phyloP scores from a whole-genome alignment of 2,113 vertebrate genomes.

The Pituophis catenifer region DNA sequence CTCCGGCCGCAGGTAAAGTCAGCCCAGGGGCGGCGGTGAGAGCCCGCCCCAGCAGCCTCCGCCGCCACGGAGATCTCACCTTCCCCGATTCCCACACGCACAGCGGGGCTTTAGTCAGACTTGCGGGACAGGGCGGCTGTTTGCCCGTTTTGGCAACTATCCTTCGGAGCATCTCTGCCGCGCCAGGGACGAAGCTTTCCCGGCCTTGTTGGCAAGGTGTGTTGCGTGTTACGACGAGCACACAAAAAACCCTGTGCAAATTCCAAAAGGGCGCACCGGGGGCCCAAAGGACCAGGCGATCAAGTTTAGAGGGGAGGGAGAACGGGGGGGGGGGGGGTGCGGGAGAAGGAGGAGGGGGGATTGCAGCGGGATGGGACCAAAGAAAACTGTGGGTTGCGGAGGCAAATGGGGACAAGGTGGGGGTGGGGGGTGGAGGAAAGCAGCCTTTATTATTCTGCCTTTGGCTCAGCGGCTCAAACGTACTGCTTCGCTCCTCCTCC shows the following conservation, averaged over 20 bases:
- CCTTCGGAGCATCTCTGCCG: background rate
- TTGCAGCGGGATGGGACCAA: background rate
- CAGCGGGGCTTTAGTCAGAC: background rate
- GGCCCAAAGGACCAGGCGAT: background rate
- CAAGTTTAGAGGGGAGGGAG: background rate
- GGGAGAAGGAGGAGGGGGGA: too few relatives aligned
- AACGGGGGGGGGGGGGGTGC: fast-evolving
- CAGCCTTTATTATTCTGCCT: background rate
- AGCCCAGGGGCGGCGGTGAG: background rate
- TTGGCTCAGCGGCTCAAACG: too few relatives aligned
- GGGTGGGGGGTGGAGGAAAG: background rate
- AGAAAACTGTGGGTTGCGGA: background rate
- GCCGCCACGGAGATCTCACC: background rate
- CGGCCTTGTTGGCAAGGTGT: background rate
- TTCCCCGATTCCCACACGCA: too few relatives aligned
- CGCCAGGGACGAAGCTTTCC: background rate
- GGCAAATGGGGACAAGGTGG: background rate
- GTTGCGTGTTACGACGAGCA: background rate
- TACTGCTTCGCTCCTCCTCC: too few relatives aligned
- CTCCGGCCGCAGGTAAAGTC: background rate
- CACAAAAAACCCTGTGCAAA: background rate
- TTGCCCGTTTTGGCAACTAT: too few relatives aligned
- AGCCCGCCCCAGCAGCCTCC: background rate
- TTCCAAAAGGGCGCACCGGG: background rate
- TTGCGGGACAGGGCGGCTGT: background rate